Percentiles rank a stretch among this genome's conserved stretches.
phyloP scores from a whole-genome alignment of 2,113 vertebrate genomes.

The Cyphomyrus discorhynchus region DNA sequence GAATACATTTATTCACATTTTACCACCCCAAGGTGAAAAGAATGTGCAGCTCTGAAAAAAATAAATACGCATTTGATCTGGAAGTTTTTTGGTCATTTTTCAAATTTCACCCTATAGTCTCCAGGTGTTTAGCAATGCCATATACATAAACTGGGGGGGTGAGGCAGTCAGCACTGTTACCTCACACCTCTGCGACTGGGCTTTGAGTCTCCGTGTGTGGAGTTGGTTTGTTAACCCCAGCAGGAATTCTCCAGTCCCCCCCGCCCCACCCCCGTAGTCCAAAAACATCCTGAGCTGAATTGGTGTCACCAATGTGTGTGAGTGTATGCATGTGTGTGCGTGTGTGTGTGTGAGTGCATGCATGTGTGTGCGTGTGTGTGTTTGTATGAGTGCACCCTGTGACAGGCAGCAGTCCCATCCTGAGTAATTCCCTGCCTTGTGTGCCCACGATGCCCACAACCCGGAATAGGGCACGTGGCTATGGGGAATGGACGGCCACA shows the following conservation, averaged over 20 bases:
- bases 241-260: too few species aligned
- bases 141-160: neutral
- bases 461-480: neutral
- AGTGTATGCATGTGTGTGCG: too few species aligned
- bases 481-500: neutral
- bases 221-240: neutral
- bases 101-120: neutral
- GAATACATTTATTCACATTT: slow-evolving; percentile 24
- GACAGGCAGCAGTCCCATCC: neutral
- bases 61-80: neutral
- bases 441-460: neutral
- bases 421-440: neutral
- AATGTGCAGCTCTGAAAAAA: slow-evolving; percentile 5
- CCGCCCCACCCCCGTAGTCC: neutral
- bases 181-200: neutral
- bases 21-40: slow-evolving; percentile 17
- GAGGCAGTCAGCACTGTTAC: neutral
- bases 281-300: neutral
- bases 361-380: neutral
- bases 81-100: neutral
- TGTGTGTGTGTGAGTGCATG: too few species aligned
- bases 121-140: neutral
- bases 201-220: neutral
- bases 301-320: neutral
- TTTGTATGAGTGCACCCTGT: neutral